A percentile compares a stretch with the other conserved stretches of the same genome.
Evolutionary conservation across 2,113 vertebrate genomes (phyloP).

Genomic region (pig (Sus scrofa)): T2T-Sscrofa CM000829.6:56079001-56079500

Average conservation of each 20-base stretch:
- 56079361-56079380: not conserved
- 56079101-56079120: not conserved
- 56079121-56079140: not conserved
- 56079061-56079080: constrained; percentile 4
- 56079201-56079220: not conserved
- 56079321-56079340: not conserved
- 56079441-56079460: not conserved
- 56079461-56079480: not conserved
- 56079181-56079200: not conserved
- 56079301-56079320: not conserved
- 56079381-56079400: not conserved
- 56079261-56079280: not conserved
- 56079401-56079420: not conserved
- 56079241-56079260: constrained; percentile 11
- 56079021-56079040: not conserved
- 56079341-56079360: constrained; percentile 8
- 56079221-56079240: not conserved
- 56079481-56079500: not conserved
- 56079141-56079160: constrained; percentile 34
- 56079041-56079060: not conserved
- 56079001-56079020: not conserved
- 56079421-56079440: not conserved
- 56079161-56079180: not conserved
- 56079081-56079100: constrained; percentile 29
- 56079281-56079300: constrained; percentile 38